These are phyloP conservation scores for Chaetophractus vellerosus DNA, from an alignment of 2,797 vertebrate species.

Conservation along the genomic window DNA sequence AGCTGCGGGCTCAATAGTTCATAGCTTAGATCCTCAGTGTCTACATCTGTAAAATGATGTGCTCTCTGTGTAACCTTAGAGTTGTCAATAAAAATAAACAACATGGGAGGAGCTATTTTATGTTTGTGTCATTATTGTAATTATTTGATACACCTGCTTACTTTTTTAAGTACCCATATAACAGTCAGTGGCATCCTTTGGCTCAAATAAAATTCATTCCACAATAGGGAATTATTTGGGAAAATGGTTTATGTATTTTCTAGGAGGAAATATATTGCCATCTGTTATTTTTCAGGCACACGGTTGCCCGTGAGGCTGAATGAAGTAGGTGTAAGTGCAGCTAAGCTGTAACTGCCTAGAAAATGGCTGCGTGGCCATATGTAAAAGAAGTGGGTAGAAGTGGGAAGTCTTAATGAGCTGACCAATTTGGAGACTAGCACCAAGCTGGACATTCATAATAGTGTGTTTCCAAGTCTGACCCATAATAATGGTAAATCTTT, in stretches of 20 bases:
- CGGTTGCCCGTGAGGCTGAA: background rate
- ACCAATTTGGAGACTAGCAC: background rate
- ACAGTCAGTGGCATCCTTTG: background rate
- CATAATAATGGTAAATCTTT: background rate
- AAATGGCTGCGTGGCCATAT: background rate
- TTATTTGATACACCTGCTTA: background rate
- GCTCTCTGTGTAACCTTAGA: background rate
- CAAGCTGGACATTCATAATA: background rate
- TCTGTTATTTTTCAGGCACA: background rate
- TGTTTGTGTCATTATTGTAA: background rate
- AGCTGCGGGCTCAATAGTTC: background rate
- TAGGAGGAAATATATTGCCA: background rate
- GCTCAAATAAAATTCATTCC: background rate
- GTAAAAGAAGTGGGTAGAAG: background rate
- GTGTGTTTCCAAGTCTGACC: background rate
- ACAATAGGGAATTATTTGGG: background rate
- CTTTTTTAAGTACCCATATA: background rate
- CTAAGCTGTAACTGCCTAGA: background rate
- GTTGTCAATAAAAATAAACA: constrained; percentile 1
- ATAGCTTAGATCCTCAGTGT: background rate
- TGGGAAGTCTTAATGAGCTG: background rate
- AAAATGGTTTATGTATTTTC: background rate
- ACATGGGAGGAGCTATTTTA: background rate
- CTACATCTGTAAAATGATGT: background rate
- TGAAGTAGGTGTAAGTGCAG: background rate